Evolutionary conservation across 2,888 invertebrate species (phyloP).

Genomic region (Crioceris asparagi): DNA sequence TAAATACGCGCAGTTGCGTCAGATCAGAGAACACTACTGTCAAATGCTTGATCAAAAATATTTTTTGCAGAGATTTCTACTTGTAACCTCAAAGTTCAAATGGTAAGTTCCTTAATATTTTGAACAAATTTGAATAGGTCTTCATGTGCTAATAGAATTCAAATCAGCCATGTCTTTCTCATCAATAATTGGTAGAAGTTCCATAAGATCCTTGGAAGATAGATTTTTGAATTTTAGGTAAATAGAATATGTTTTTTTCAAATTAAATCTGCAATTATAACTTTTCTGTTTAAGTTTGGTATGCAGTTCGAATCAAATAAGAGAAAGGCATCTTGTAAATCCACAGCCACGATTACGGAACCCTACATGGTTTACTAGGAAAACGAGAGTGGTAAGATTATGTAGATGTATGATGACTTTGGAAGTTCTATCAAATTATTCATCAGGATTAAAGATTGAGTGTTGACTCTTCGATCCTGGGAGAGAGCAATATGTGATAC

Average conservation of each 20-base stretch:
- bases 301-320: constrained; percentile 19
- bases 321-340: constrained; percentile 35
- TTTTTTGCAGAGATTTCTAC: too few species aligned
- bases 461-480: too few species aligned
- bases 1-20: too few species aligned
- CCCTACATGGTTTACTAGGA: constrained; percentile 62
- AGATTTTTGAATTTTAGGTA: constrained; percentile 25
- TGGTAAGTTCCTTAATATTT: too few species aligned
- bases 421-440: too few species aligned
- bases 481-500: constrained; percentile 4
- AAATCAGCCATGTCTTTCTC: constrained; percentile 14
- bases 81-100: too few species aligned
- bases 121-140: too few species aligned
- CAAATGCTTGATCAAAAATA: too few species aligned
- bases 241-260: constrained; percentile 2
- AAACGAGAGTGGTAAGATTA: constrained; percentile 51
- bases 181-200: constrained; percentile 10
- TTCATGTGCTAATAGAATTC: background rate
- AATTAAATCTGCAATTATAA: background rate
- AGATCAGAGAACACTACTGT: too few species aligned
- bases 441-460: too few species aligned
- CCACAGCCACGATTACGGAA: constrained; percentile 50
- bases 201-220: constrained; percentile 23
- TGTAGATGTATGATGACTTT: too few species aligned
- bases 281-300: background rate